Base-by-base conservation (phyloP, 2,888 invertebrate genomes). In the Heliothis peltigera region DNA sequence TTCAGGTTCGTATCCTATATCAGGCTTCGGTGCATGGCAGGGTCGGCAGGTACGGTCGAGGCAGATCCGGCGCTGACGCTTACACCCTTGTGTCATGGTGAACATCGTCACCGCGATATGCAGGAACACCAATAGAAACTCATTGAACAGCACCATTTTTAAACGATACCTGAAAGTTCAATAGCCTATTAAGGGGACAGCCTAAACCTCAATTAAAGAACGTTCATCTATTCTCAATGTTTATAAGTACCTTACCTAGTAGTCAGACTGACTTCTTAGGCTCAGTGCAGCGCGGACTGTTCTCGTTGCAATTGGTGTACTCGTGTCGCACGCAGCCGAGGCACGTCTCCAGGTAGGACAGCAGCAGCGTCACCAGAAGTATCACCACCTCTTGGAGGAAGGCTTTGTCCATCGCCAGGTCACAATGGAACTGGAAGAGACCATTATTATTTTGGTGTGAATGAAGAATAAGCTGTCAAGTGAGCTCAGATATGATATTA, bases 311-410 rank as follows among this genome's bases (percentile, higher is more conserved):
- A 0, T 70, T 84, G 1, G 82, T 76, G 80, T 90, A 90, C 0
- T 72, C 32, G 68, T 78, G 81, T 1, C 82, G 67, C 0, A 82
- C 70, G 80, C 90, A 90, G 12, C 84, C 91, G 52, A 84, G 74
- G 64, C 91, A 92, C 43, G 85, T 81, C 82, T 92, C 92, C 0
- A 92, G 80, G 73, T 90, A 93, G 0, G 92, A 90, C 5, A 92
- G 86, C 48, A 93, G 77, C 15, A 92, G 77, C 0, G 90, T 90
- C 65, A 92, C 90, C 28, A 92, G 53, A 25, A 93, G 67, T 4
- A 92, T 86, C 49, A 92, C 81, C 32, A 92, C 75, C 66, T 92
- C 92, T 68, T 92, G 89, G 7, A 89, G 54, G 1, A 90, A 68
- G 6, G 77, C 85, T 52, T 81, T 87, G 71, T 92, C 92, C 92